Conservation (phyloP, 64 coral and sea anemone species). For the Trachythela sp. region DNA sequence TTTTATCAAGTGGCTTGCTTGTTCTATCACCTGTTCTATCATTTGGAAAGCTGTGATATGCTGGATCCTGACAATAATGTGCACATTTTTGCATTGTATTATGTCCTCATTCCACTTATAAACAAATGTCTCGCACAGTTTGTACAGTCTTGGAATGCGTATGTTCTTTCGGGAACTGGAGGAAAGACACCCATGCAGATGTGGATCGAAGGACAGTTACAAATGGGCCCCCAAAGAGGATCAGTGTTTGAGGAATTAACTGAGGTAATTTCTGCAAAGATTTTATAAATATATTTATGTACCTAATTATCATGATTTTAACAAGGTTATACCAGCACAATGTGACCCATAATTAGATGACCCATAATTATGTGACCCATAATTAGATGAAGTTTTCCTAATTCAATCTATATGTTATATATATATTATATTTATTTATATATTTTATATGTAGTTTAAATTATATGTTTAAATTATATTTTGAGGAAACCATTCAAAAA, state of each 20-base stretch:
- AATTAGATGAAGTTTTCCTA: too few relatives aligned
- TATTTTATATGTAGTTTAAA: too few relatives aligned
- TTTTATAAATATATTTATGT: not conserved
- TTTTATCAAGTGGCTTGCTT: not conserved
- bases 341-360: too few relatives aligned
- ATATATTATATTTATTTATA: too few relatives aligned
- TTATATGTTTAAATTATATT: too few relatives aligned
- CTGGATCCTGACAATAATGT: too few relatives aligned
- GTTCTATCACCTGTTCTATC: not conserved
- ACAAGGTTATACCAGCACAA: too few relatives aligned
- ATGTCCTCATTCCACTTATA: not conserved
- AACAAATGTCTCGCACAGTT: not conserved
- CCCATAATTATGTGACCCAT: too few relatives aligned
- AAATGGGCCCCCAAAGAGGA: not conserved
- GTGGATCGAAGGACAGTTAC: not conserved
- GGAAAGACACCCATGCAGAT: not conserved
- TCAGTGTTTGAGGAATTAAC: conserved; percentile 4
- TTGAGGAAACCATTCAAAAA: too few relatives aligned
- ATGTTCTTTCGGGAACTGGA: not conserved
- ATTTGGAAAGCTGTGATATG: not conserved
- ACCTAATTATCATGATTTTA: not conserved
- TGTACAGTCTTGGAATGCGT: not conserved
- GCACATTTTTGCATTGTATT: not conserved
- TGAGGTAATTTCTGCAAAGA: not conserved
- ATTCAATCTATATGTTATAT: too few relatives aligned